phyloP scores from a whole-genome alignment of 2,888 invertebrate genomes.

The Yponomeuta cagnagella region DNA sequence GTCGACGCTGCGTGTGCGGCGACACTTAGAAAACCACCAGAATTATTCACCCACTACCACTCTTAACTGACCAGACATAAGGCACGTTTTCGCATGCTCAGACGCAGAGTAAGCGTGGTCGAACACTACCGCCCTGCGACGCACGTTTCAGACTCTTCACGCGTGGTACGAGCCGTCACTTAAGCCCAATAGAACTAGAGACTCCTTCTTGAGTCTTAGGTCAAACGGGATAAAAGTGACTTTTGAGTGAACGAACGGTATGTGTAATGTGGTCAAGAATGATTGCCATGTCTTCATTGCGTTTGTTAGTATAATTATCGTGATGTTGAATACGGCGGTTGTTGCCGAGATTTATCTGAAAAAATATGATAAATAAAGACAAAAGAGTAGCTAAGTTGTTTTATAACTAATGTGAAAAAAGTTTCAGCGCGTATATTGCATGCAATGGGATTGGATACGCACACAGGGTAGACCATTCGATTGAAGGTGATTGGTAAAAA shows the following conservation, averaged over 20 bases:
- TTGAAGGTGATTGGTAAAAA: too few relatives aligned
- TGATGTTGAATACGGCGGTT: neutral
- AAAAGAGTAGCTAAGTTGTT: too few relatives aligned
- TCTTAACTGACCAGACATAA: neutral
- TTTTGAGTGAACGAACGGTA: neutral
- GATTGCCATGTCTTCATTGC: slow-evolving; percentile 8
- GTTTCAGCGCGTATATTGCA: too few relatives aligned
- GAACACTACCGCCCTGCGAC: slow-evolving; percentile 57
- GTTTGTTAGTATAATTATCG: slow-evolving; percentile 10
- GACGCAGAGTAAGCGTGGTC: slow-evolving; percentile 30
- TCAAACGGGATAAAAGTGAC: neutral
- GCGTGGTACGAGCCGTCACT: slow-evolving; percentile 11
- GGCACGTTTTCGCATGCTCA: neutral
- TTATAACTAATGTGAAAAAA: too few relatives aligned
- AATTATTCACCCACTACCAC: neutral
- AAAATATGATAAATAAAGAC: neutral
- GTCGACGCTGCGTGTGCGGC: slow-evolving; percentile 65
- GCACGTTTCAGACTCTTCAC: slow-evolving; percentile 39
- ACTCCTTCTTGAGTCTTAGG: neutral
- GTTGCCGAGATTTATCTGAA: slow-evolving; percentile 12
- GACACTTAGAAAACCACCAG: slow-evolving; percentile 34
- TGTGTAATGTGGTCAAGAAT: neutral
- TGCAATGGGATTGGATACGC: too few relatives aligned
- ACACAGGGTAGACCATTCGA: too few relatives aligned
- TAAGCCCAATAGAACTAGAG: neutral